These are phyloP conservation scores for Hippoglossus hippoglossus DNA, from an alignment of 2,797 vertebrate genomes.

Conservation along the genomic window DNA sequence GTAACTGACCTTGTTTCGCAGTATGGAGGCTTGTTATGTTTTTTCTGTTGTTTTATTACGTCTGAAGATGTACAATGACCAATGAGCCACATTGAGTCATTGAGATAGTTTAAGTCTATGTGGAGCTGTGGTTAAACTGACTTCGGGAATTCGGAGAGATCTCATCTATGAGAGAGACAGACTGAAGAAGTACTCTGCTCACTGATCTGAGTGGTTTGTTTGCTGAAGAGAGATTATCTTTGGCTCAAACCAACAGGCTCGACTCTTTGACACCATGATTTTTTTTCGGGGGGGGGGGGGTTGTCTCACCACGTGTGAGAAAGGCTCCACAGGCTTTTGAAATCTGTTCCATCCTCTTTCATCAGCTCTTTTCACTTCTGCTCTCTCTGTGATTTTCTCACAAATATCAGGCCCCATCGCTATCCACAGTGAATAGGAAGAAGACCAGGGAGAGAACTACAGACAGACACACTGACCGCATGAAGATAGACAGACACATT, in stretches of 20 bases:
- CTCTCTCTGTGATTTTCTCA: conserved; percentile 22
- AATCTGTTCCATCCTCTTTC: conserved; percentile 15
- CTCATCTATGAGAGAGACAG: too few relatives aligned
- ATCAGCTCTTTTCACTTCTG: conserved; percentile 21
- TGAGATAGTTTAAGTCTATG: not conserved
- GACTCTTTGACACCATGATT: not conserved
- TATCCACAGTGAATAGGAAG: not conserved
- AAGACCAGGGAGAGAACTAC: not conserved
- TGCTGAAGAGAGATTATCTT: not conserved
- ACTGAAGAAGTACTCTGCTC: not conserved
- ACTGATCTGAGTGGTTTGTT: not conserved
- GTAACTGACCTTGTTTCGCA: too few relatives aligned
- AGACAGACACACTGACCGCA: not conserved
- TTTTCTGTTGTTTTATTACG: too few relatives aligned
- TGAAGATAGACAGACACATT: not conserved
- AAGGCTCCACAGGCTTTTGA: not conserved
- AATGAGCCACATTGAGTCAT: not conserved
- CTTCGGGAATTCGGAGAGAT: not conserved
- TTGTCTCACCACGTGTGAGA: not conserved
- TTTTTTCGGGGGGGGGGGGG: not conserved
- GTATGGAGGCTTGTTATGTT: too few relatives aligned
- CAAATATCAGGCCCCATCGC: not conserved
- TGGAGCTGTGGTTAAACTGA: not conserved
- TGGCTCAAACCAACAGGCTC: not conserved
- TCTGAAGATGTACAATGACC: not conserved